Evolutionary conservation across 2,113 vertebrate species (phyloP).

Genomic region (Catharus bicknelli): DNA sequence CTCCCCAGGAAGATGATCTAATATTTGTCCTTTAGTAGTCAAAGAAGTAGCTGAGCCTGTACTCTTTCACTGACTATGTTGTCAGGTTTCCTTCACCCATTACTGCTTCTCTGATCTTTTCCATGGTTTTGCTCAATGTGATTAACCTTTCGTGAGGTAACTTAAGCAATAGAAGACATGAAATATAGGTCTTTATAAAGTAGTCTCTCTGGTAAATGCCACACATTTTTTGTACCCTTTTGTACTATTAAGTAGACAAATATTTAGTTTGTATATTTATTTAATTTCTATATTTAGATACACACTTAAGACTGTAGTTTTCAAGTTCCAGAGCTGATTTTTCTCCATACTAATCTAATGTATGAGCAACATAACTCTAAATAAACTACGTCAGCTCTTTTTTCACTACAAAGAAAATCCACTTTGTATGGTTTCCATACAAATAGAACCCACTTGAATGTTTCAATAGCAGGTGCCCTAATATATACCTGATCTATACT

Average conservation of each 20-base stretch:
- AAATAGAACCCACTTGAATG: background rate
- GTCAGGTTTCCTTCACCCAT: background rate
- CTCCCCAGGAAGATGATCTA: background rate
- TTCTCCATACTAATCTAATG: background rate
- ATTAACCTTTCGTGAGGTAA: background rate
- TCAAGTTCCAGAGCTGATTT: background rate
- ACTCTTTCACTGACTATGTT: background rate
- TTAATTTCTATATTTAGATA: background rate
- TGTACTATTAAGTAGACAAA: background rate
- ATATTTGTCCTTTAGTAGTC: background rate
- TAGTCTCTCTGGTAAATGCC: background rate
- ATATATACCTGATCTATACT: background rate
- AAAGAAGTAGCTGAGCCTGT: background rate
- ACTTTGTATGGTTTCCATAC: background rate
- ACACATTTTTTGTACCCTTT: fast-evolving
- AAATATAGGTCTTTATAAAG: background rate
- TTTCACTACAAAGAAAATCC: background rate
- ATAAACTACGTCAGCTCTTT: background rate
- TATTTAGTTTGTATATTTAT: background rate
- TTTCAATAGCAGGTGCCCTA: background rate
- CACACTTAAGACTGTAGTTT: background rate
- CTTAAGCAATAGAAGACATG: background rate
- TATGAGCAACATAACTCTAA: background rate
- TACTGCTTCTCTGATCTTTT: background rate
- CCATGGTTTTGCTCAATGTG: background rate